Evolutionary conservation across 2,888 invertebrate genomes (phyloP).

Genomic region (Lasioglossum lativentre): DNA sequence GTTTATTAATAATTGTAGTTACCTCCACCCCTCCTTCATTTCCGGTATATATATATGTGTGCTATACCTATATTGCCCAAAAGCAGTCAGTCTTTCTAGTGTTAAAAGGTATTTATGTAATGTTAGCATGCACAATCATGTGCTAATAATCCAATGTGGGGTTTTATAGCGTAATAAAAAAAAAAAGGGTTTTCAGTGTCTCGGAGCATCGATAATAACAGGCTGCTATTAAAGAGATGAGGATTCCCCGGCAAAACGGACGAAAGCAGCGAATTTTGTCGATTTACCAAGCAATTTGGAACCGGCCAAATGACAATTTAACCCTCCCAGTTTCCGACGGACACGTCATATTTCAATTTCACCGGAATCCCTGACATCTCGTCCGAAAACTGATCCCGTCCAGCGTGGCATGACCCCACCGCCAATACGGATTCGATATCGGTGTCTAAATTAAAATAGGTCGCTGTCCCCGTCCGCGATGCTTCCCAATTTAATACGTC

Average conservation of each 20-base stretch:
- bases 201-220: background rate
- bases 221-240: background rate
- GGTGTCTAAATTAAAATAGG: constrained; percentile 23
- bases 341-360: background rate
- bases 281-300: background rate
- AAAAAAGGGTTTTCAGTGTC: too few species aligned
- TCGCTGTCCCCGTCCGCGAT: background rate
- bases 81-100: too few species aligned
- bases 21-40: too few species aligned
- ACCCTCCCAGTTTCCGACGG: background rate
- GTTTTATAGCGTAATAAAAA: too few species aligned
- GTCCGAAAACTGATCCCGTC: background rate
- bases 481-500: background rate
- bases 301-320: background rate
- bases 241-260: background rate
- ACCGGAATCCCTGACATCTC: background rate
- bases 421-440: background rate
- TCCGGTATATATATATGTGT: too few species aligned
- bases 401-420: background rate
- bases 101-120: too few species aligned
- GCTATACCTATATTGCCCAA: too few species aligned
- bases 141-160: too few species aligned
- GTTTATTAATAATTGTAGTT: too few species aligned
- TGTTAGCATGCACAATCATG: too few species aligned
- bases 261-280: background rate